Conservation (phyloP, 2,888 invertebrate species). For the Xanthia icteritia region DNA sequence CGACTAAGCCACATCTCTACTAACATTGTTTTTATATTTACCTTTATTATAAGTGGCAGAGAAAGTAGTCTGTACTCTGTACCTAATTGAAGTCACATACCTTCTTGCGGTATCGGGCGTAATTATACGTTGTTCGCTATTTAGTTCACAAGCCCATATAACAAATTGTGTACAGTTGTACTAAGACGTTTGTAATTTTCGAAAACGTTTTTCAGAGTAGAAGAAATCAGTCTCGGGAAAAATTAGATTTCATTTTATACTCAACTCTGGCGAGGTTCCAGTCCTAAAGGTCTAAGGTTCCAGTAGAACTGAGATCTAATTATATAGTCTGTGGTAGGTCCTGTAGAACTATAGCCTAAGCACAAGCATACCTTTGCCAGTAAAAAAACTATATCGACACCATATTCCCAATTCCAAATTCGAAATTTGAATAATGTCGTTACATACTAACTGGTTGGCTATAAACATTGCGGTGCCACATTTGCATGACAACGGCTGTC, state of each 20-base stretch:
- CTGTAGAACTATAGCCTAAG: background rate
- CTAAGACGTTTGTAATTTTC: slow-evolving; percentile 7
- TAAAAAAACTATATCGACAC: slow-evolving; percentile 16
- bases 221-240: background rate
- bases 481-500: slow-evolving; percentile 79
- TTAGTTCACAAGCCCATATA: slow-evolving; percentile 27
- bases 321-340: no score
- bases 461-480: slow-evolving; percentile 67
- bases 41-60: slow-evolving; percentile 40
- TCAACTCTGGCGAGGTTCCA: background rate
- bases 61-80: slow-evolving; percentile 58
- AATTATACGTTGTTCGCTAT: slow-evolving; percentile 52
- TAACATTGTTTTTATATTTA: slow-evolving; percentile 38
- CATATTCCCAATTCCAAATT: slow-evolving; percentile 54
- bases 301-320: background rate
- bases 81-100: slow-evolving; percentile 56
- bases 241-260: background rate
- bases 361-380: background rate
- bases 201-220: background rate
- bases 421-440: slow-evolving; percentile 65
- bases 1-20: background rate
- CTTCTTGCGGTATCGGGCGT: slow-evolving; percentile 25
- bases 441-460: slow-evolving; percentile 61
- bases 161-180: background rate
- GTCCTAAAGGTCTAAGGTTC: no score